Base-by-base conservation (phyloP, 2,113 vertebrate genomes). In the Ondatra zibethicus region DNA sequence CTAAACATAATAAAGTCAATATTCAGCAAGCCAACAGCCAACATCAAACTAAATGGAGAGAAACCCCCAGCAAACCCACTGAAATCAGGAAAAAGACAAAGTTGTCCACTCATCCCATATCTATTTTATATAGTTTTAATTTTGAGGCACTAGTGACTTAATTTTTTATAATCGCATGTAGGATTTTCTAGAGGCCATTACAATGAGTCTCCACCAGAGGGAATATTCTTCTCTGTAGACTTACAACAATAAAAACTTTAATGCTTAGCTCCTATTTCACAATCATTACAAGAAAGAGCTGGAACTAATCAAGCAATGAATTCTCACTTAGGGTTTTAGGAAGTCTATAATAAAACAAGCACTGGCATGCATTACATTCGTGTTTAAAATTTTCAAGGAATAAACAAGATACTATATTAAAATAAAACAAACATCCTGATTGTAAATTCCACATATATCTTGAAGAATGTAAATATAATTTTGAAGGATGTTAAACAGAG, bases 211-310 rank as follows among this genome's bases (percentile, higher is more conserved):
- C 70, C 5, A 78, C 45, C 68, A 84, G 55, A 73, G 31, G 55
- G 25, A 87, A 93, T 52, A 76, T 70, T 73, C 31, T 81, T 85
- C 36, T 47, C 23, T 94, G 14, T 8, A 76, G 31, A 65, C 33
- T 91, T 75, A 31, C 85, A 95, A 42, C 25, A 86, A 73, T 66
- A 87, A 72, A 87, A 58, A 89, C 33, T 2, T 14, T 72, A 96
- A 66, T 84, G 14, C 4, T 85, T 92, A 88, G 72, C n/a, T 88
- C 65, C 9, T 55, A 63, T 65, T 88, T 88, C 88, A 13, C 3
- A 58, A 61, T 68, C 50, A 68, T 86, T 95, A 66, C 7, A 94
- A 89, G 36, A 92, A 17, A 65, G 13, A 65, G 1, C 66, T 16
- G 19, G 10, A 91, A 36, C 29, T 21, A 88, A 91, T 80, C n/a